These are phyloP conservation scores for Cheilosia variabilis DNA, from an alignment of 2,888 invertebrate genomes.

Conservation along the genomic window DNA sequence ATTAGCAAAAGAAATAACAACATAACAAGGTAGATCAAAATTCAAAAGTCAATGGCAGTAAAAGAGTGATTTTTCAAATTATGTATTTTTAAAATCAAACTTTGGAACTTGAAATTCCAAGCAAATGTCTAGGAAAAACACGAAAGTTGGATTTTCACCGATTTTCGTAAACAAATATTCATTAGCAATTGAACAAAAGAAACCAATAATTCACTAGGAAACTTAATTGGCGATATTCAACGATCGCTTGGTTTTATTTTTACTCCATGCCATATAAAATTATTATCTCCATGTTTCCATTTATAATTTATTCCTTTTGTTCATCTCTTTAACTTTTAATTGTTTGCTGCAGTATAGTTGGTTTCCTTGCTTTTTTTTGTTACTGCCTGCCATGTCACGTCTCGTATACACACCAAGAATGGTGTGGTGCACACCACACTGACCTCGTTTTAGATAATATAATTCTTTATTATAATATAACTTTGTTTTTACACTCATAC, in stretches of 20 bases:
- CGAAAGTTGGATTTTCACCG: too few species aligned
- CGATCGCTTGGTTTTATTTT: neutral
- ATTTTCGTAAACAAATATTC: too few species aligned
- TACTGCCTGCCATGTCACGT: conserved; percentile 46
- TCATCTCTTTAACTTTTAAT: conserved; percentile 47
- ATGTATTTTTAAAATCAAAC: too few species aligned
- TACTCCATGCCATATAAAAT: conserved; percentile 16
- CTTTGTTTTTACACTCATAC: conserved; percentile 7
- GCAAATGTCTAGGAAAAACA: too few species aligned
- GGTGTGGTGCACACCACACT: conserved; percentile 40
- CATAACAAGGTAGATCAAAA: too few species aligned
- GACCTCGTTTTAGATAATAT: conserved; percentile 63
- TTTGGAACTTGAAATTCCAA: too few species aligned
- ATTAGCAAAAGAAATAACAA: too few species aligned
- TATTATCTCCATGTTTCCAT: conserved; percentile 46
- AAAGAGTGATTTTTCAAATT: too few species aligned
- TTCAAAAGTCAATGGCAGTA: too few species aligned
- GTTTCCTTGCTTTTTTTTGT: conserved; percentile 12
- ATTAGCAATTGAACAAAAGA: too few species aligned
- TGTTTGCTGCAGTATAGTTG: conserved; percentile 27
- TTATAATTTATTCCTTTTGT: conserved; percentile 42
- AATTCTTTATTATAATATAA: conserved; percentile 38
- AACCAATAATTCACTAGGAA: neutral
- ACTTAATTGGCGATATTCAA: neutral
- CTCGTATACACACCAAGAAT: conserved; percentile 47